Base-by-base conservation (phyloP, 1,140 invertebrate genomes). In the Samia ricini region DNA sequence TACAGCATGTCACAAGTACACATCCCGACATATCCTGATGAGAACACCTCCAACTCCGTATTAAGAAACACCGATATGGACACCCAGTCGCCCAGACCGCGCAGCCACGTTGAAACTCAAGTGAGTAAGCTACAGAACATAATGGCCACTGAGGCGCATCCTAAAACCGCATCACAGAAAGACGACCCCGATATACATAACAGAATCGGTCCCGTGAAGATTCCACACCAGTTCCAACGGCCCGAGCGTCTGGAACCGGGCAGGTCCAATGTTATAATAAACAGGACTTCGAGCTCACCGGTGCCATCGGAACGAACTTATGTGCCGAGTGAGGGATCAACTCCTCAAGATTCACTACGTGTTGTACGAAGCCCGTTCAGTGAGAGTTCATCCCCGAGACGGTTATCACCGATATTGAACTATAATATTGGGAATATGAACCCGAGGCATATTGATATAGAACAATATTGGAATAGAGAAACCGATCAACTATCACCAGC, bases 361-460 rank as follows among this genome's bases (percentile, higher is more conserved):
- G 69, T 83, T 8, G 76, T 76, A 22, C 70, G 72, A 54, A 91
- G 89, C 62, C 90, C 90, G 23, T 91, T 91, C 69, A 90, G 84
- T 66, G 85, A 89, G 52, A 83, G 77, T 57, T 91, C 87, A 0
- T 83, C 88, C 0, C 88, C 90, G 7, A 68, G 81, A 49, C 68
- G 87, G n/a, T 76, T 89, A 42, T 91, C 90, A 0, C 90, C 90
- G 0, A 86, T 91, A 68, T 79, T 84, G 52, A 91, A 91, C 68
- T 91, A 91, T 56, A 91, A 91, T 62, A 81, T 91, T 36, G 89
- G 90, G 6, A 91, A 91, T 60, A 91, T 91, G 82, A 91, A 91
- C 59, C 90, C 90, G n/a, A 65, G 89, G 52, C 90, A 91, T 71
- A 84, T 85, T 62, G 89, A 91, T 56, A 86, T 91, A 59, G 90